These are phyloP conservation scores for Byasa hedistus DNA, from an alignment of 2,888 invertebrate species.

Conservation along the genomic window DNA sequence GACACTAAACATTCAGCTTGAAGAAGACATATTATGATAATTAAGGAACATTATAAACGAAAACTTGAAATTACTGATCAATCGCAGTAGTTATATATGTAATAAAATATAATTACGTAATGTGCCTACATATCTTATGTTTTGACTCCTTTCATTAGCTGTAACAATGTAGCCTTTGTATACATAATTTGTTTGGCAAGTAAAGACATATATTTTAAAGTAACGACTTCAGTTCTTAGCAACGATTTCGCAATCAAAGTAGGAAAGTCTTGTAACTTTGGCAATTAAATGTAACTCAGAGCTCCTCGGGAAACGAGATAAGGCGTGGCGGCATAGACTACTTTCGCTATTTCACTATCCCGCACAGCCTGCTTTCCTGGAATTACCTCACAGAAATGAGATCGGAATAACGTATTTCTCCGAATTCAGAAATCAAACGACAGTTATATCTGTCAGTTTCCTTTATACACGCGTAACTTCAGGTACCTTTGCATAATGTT, in stretches of 20 bases:
- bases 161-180: too few relatives aligned
- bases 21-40: too few relatives aligned
- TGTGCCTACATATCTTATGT: too few relatives aligned
- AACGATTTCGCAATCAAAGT: conserved; percentile 17
- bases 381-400: conserved; percentile 12
- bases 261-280: conserved; percentile 19
- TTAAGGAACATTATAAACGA: too few relatives aligned
- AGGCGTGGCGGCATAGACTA: conserved; percentile 7
- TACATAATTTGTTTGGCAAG: background rate
- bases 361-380: conserved; percentile 6
- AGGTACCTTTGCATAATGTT: too few relatives aligned
- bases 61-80: too few relatives aligned
- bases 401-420: conserved; percentile 4
- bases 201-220: conserved; percentile 16
- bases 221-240: conserved; percentile 9
- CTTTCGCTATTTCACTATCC: conserved; percentile 16
- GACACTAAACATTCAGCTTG: too few relatives aligned
- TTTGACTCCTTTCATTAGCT: background rate
- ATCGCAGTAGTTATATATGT: too few relatives aligned
- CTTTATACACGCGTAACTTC: background rate
- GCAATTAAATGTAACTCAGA: conserved; percentile 23
- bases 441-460: background rate
- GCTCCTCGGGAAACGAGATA: conserved; percentile 16
- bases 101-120: too few relatives aligned
- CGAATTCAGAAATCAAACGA: background rate